phyloP scores from a whole-genome alignment of 2,113 vertebrate genomes.

The Python bivittatus region DNA sequence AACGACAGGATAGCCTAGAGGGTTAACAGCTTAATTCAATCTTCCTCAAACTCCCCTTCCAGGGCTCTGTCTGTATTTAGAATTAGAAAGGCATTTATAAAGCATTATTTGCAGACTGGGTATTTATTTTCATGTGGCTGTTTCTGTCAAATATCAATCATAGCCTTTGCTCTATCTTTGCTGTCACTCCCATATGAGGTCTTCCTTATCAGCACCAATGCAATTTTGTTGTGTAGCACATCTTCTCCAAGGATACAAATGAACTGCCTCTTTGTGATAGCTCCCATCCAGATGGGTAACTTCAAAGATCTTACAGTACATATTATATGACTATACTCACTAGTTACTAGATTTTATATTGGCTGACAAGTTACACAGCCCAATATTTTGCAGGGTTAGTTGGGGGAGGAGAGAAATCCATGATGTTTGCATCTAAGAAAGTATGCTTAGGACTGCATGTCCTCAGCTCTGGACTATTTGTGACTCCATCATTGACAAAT shows the following conservation, averaged over 20 bases:
- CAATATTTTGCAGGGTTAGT: neutral
- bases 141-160: constrained; percentile 51
- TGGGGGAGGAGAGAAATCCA: neutral
- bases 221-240: constrained; percentile 40
- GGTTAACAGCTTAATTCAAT: constrained; percentile 85
- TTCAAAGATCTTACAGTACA: neutral
- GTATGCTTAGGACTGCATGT: neutral
- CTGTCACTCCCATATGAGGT: neutral
- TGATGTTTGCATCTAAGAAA: neutral
- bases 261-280: constrained; percentile 34
- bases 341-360: neutral
- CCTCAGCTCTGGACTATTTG: neutral
- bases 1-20: constrained; percentile 79
- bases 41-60: constrained; percentile 71
- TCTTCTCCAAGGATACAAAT: constrained; percentile 39
- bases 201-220: neutral
- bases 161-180: constrained; percentile 29
- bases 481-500: neutral
- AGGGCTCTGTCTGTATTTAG: constrained; percentile 64
- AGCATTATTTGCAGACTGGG: constrained; percentile 61
- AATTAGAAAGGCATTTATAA: constrained; percentile 73
- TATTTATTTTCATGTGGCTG: constrained; percentile 55
- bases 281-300: constrained; percentile 34
- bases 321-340: neutral
- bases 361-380: neutral